Evolutionary conservation across 1,140 invertebrate species (phyloP).

Genomic region (Bombyx mori): ASM3026992v2 NC_085112.1:3755001-3755500

Average conservation of each 20-base stretch:
- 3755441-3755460: constrained; percentile 62
- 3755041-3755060: constrained; percentile 53
- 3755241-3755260: constrained; percentile 33
- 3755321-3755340: constrained; percentile 47
- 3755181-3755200: constrained; percentile 59
- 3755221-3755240: constrained; percentile 39
- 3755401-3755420: constrained; percentile 56
- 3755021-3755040: constrained; percentile 53
- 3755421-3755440: constrained; percentile 60
- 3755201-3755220: constrained; percentile 57
- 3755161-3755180: background rate
- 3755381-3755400: constrained; percentile 57
- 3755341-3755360: constrained; percentile 34
- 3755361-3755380: constrained; percentile 58
- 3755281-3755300: constrained; percentile 23
- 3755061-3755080: constrained; percentile 24
- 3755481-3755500: constrained; percentile 62
- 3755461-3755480: constrained; percentile 62
- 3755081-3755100: constrained; percentile 21
- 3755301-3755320: constrained; percentile 34
- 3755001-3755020: constrained; percentile 49
- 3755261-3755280: constrained; percentile 40
- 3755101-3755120: constrained; percentile 14
- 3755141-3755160: constrained; percentile 12
- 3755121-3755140: constrained; percentile 2